A percentile compares a stretch with the other conserved stretches of the same genome.
These are phyloP conservation scores for Oryzias woworae DNA, from an alignment of 2,113 vertebrate species.

Conservation along the genomic window DNA sequence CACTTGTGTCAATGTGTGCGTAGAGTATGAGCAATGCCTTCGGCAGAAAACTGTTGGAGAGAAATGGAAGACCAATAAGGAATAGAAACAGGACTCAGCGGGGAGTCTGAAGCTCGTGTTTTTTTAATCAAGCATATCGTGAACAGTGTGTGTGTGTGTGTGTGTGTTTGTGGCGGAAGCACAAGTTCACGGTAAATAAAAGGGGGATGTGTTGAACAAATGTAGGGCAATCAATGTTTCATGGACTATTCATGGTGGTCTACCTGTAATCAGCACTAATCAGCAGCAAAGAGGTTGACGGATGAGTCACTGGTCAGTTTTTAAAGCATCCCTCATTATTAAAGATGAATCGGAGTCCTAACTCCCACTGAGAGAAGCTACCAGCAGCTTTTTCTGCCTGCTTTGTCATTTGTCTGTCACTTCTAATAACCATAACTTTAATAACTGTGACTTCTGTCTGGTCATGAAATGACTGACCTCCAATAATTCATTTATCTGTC, in stretches of 20 bases:
- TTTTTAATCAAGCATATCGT: constrained; percentile 47
- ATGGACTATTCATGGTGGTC: constrained; percentile 17
- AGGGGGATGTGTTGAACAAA: constrained; percentile 48
- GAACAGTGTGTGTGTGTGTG: not conserved
- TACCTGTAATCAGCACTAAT: constrained; percentile 41
- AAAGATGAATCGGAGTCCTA: not conserved
- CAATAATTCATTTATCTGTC: constrained; percentile 4
- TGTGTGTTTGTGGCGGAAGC: not conserved
- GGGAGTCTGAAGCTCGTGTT: constrained; percentile 37
- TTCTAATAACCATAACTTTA: constrained; percentile 36
- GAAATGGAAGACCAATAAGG: constrained; percentile 27
- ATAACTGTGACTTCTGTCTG: constrained; percentile 35
- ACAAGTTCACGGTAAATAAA: constrained; percentile 33
- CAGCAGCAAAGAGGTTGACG: constrained; percentile 29
- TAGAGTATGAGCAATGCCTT: constrained; percentile 1
- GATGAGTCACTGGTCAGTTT: constrained; percentile 43
- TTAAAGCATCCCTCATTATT: constrained; percentile 33
- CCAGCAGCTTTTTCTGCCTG: not conserved
- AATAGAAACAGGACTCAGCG: not conserved
- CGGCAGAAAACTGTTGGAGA: constrained; percentile 26
- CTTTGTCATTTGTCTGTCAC: constrained; percentile 24
- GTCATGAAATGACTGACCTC: constrained; percentile 17
- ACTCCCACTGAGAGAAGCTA: not conserved
- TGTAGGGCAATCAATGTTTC: constrained; percentile 47
- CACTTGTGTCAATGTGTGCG: constrained; percentile 5